Evolutionary conservation across 2,888 invertebrate species (phyloP).

Genomic region (Nemotelus pantherinus): DNA sequence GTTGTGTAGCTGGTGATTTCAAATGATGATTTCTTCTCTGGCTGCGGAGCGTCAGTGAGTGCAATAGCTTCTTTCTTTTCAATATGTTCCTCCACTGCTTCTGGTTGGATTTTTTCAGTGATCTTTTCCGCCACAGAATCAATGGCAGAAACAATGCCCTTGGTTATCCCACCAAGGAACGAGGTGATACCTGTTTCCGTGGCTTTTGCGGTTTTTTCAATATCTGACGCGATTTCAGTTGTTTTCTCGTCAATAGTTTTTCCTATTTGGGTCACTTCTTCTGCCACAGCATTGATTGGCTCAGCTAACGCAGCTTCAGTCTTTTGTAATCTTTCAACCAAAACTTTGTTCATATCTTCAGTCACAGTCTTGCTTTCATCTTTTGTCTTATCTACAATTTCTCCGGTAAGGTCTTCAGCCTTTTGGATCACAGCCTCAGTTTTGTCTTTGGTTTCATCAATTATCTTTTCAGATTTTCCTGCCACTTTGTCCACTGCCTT

Average conservation of each 20-base stretch:
- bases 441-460: conserved; percentile 46
- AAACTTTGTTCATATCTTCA: conserved; percentile 41
- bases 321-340: conserved; percentile 30
- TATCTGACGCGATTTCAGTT: conserved; percentile 41
- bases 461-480: conserved; percentile 45
- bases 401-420: conserved; percentile 50
- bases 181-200: conserved; percentile 47
- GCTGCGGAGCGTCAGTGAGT: conserved; percentile 58
- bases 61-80: conserved; percentile 26
- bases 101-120: conserved; percentile 27
- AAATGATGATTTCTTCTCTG: conserved; percentile 58
- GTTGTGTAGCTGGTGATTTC: conserved; percentile 69
- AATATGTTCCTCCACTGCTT: conserved; percentile 8
- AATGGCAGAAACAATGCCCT: conserved; percentile 43
- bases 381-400: conserved; percentile 48
- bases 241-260: conserved; percentile 43
- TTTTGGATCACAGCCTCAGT: conserved; percentile 47
- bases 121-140: conserved; percentile 43
- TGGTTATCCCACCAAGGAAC: conserved; percentile 47
- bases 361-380: conserved; percentile 37
- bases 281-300: conserved; percentile 38
- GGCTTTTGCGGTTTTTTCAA: conserved; percentile 38
- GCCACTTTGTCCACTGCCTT: conserved; percentile 10
- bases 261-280: conserved; percentile 39
- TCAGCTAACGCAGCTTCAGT: conserved; percentile 6